phyloP scores from a whole-genome alignment of 2,113 vertebrate genomes.

The Terrapene triunguis region DNA sequence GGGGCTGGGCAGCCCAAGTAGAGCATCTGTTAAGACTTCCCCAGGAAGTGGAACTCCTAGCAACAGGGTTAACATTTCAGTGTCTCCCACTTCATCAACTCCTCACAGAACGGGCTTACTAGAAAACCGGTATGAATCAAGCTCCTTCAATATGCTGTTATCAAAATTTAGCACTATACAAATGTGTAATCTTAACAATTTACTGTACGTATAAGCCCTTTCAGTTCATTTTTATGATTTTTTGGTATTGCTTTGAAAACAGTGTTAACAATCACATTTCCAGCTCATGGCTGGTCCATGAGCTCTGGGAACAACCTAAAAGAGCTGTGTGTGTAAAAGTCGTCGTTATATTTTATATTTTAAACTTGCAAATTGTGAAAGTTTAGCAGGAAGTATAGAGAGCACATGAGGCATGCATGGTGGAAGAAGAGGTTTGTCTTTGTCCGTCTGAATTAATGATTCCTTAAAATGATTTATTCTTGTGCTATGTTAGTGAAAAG shows the following conservation, averaged over 20 bases:
- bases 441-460: constrained; percentile 5
- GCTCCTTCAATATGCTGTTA: not conserved
- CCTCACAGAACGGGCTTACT: constrained; percentile 88
- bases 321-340: not conserved
- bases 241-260: constrained; percentile 27
- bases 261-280: not conserved
- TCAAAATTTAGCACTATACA: not conserved
- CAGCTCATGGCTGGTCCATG: not conserved
- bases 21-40: constrained; percentile 78
- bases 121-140: constrained; percentile 88
- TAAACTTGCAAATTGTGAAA: not conserved
- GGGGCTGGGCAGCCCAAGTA: constrained; percentile 86
- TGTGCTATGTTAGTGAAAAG: constrained; percentile 86
- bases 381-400: not conserved
- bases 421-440: not conserved
- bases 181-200: not conserved
- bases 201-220: not conserved
- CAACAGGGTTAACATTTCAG: constrained; percentile 67
- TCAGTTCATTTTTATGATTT: not conserved
- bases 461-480: constrained; percentile 30
- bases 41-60: constrained; percentile 69
- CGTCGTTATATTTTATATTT: not conserved
- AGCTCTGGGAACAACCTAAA: not conserved
- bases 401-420: not conserved
- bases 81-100: constrained; percentile 76